Percentiles rank a stretch among this genome's conserved stretches.
Conservation (phyloP, 2,888 invertebrate genomes). For the Yponomeuta malinellus region DNA sequence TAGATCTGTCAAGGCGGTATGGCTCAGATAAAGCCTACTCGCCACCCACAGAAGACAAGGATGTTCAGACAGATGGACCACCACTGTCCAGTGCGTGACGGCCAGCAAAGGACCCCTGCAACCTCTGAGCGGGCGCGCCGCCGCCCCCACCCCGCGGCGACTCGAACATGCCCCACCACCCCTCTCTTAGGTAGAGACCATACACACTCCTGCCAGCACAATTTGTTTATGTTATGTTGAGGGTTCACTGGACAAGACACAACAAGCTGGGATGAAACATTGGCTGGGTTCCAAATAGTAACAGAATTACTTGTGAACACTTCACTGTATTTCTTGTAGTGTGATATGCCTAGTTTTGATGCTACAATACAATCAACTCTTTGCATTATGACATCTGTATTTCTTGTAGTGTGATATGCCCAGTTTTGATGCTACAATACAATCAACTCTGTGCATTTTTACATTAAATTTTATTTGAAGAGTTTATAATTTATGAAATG, state of each 20-base stretch:
- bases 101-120: conserved; percentile 42
- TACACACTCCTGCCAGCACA: conserved; percentile 39
- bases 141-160: conserved; percentile 8
- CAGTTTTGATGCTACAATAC: too few species aligned
- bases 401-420: too few species aligned
- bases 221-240: conserved; percentile 18
- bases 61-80: conserved; percentile 82
- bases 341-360: too few species aligned
- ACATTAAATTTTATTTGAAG: neutral
- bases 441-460: neutral
- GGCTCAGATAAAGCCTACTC: conserved; percentile 74
- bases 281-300: too few species aligned
- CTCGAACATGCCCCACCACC: conserved; percentile 25
- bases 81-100: conserved; percentile 63
- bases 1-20: conserved; percentile 86
- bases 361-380: too few species aligned
- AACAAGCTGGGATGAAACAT: too few species aligned
- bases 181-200: conserved; percentile 32
- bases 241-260: too few species aligned
- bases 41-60: conserved; percentile 81
- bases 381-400: too few species aligned
- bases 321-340: too few species aligned
- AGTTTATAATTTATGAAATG: neutral
- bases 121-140: conserved; percentile 31
- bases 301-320: too few species aligned